Evolutionary conservation across 2,113 vertebrate genomes (phyloP).

Genomic region (Puntigrus tetrazona): DNA sequence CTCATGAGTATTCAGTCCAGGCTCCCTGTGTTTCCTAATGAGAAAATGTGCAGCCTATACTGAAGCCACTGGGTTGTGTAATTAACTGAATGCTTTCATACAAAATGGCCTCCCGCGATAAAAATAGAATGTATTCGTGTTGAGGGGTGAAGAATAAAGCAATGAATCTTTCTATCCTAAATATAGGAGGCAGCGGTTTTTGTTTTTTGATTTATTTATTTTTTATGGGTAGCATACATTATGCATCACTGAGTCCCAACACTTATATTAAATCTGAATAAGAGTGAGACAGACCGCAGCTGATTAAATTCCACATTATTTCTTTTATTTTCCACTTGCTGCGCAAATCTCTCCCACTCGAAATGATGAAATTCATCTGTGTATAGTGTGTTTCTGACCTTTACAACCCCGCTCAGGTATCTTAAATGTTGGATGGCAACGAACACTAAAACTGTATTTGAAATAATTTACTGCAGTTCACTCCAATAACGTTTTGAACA

Average conservation of each 20-base stretch:
- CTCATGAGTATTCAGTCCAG: slow-evolving; percentile 41
- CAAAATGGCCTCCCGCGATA: slow-evolving; percentile 46
- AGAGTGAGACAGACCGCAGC: slow-evolving; percentile 5
- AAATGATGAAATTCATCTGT: slow-evolving; percentile 16
- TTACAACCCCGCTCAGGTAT: slow-evolving; percentile 21
- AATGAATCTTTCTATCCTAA: slow-evolving; percentile 47
- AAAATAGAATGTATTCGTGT: slow-evolving; percentile 50
- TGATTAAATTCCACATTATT: slow-evolving; percentile 38
- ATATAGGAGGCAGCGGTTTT: slow-evolving; percentile 36
- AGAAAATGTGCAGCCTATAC: slow-evolving; percentile 50
- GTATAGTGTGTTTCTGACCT: slow-evolving; percentile 40
- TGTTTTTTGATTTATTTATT: background rate
- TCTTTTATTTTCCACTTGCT: slow-evolving; percentile 21
- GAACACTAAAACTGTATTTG: slow-evolving; percentile 23
- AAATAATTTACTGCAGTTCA: slow-evolving; percentile 15
- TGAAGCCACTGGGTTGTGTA: slow-evolving; percentile 58
- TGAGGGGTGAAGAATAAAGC: slow-evolving; percentile 37
- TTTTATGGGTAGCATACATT: slow-evolving; percentile 27
- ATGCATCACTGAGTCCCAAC: slow-evolving; percentile 40
- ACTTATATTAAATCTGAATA: slow-evolving; percentile 33
- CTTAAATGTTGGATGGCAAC: background rate
- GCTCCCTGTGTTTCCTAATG: slow-evolving; percentile 47
- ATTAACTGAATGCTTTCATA: slow-evolving; percentile 52
- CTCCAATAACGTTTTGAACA: slow-evolving; percentile 9
- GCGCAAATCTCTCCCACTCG: slow-evolving; percentile 22